Evolutionary conservation across 2,113 vertebrate genomes (phyloP), one percentile per base, ranked within the genome.

Genomic region (Mugil cephalus): DNA sequence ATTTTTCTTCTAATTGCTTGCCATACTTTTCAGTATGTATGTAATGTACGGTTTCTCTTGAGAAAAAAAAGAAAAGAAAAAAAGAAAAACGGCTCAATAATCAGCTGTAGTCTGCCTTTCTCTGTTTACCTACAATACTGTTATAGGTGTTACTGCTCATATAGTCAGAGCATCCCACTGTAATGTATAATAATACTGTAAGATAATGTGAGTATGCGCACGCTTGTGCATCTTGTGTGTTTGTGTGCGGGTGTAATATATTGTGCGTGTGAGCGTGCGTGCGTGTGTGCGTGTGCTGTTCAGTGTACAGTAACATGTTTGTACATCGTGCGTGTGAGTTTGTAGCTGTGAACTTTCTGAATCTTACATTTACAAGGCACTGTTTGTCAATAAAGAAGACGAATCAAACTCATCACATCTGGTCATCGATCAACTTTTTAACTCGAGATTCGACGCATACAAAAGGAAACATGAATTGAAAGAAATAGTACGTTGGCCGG

Each of bases 271-370:
- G 68, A 72, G 61, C 30, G 77, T 73, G 24, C 24, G 5, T 30
- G 24, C 5, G 24, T 30, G 24, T 30, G 24, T 30, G 24, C 5
- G 24, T 30, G 78, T 83, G 86, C 43, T 84, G 81, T 89, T 88
- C 76, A 67, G 82, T 93, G 91, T 93, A 89, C 90, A 92, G 86
- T 93, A 80, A 87, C 72, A 85, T 84, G 91, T 93, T 91, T 93
- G 92, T 93, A 93, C 85, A 90, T 91, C 76, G 92, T 94, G 88
- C 65, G 89, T 90, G 88, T 89, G 90, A 83, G 90, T 93, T 94
- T 94, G 92, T 94, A 92, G 87, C 74, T 88, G 92, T 94, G 87
- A 87, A 77, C 88, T 94, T 94, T 93, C 90, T 85, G 90, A 93
- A 84, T 89, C 91, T 91, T 92, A 90, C 79, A 92, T 91, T 92